Conservation (phyloP, 2,888 invertebrate species). For the Parelbella ahira region DNA sequence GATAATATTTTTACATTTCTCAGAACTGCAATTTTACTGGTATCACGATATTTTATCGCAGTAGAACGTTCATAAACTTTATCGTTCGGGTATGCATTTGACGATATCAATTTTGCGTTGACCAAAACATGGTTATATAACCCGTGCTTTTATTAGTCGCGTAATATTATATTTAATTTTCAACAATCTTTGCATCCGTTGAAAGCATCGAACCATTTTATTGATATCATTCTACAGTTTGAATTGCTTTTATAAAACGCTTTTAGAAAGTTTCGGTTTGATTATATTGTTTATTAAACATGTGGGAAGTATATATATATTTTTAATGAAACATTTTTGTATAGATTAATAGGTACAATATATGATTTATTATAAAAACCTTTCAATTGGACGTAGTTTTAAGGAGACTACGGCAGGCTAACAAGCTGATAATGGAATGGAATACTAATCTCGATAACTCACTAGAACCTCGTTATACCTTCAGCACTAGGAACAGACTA, state of each 20-base stretch:
- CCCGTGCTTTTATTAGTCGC: slow-evolving; percentile 5
- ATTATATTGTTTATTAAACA: no score
- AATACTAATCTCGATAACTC: slow-evolving; percentile 20
- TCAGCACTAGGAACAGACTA: slow-evolving; percentile 14
- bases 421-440: slow-evolving; percentile 20
- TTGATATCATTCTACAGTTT: no score
- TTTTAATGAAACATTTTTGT: no score
- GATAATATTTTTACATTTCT: slow-evolving; percentile 19
- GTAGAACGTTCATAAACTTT: slow-evolving; percentile 7
- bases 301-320: no score
- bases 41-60: slow-evolving; percentile 16
- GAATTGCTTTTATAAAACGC: no score
- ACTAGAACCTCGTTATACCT: slow-evolving; percentile 14
- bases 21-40: slow-evolving; percentile 11
- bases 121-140: slow-evolving; percentile 15
- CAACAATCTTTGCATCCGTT: neutral
- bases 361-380: slow-evolving; percentile 1
- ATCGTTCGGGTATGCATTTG: neutral
- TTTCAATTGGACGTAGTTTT: slow-evolving; percentile 3
- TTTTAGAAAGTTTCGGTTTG: no score
- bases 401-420: slow-evolving; percentile 8
- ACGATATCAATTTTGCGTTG: slow-evolving; percentile 12
- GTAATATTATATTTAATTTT: slow-evolving; percentile 1
- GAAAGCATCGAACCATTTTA: no score
- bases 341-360: neutral